Evolutionary conservation across 1,140 invertebrate species (phyloP), one percentile per base, ranked within the genome.

Genomic region (Antheraea mylitta): DNA sequence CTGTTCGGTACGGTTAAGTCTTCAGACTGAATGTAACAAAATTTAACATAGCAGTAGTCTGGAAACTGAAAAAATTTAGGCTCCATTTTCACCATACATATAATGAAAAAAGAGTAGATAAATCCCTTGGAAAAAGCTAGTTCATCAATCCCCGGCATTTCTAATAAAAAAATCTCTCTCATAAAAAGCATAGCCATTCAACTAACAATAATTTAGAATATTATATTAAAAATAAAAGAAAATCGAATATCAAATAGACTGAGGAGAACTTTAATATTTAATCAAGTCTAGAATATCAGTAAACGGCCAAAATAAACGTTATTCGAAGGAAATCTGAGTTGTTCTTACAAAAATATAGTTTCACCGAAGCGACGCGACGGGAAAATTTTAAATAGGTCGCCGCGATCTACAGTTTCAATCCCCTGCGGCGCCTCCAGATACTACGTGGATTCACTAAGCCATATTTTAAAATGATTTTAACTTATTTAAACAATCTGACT

Each of bases 351-450:
- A 81, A 77, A 80, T 80, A 85, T 72, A 66, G 61, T 61, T 61
- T 30, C 19, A 36, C 30, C 8, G 18, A 13, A 3, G 58, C 18
- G 58, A 72, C 66, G 71, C 75, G 72, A 67, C 65, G 66, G 74
- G 71, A 66, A 80, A 80, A 83, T 84, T 81, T 83, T 79, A 87
- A 85, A 83, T 85, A 79, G 79, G 77, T 79, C 79, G 73, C 64
- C 60, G 64, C 74, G 22, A 30, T 69, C 79, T 76, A 66, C 68
- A 69, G 70, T 74, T 75, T 70, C 71, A 71, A 63, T 76, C 70
- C 77, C 79, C 75, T 67, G 76, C 68, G 74, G 81, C 76, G 76
- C 38, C 11, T 19, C 18, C 53, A 62, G 19, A 10, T 13, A 18
- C 61, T 16, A 64, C 64, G 61, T 22, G 66, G 61, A 64, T 42